Evolutionary conservation across 2,888 invertebrate genomes (phyloP).

Genomic region (Ephialtes manifestator): DNA sequence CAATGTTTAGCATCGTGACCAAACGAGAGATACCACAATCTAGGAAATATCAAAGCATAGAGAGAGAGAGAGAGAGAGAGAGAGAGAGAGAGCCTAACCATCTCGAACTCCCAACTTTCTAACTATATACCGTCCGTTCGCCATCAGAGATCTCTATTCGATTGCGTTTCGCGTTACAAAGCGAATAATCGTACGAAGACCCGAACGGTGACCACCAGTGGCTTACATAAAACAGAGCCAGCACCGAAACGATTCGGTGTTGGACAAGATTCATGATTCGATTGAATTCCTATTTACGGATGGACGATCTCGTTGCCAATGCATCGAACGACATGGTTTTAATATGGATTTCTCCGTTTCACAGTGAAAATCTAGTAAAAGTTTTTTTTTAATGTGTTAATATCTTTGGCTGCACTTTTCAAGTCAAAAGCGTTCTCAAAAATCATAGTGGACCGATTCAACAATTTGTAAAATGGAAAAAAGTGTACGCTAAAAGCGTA

Average conservation of each 20-base stretch:
- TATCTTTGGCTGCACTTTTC: too few relatives aligned
- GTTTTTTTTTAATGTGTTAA: background rate
- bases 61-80: too few relatives aligned
- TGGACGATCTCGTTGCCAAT: slow-evolving; percentile 59
- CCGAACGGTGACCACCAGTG: slow-evolving; percentile 35
- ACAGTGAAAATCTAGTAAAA: background rate
- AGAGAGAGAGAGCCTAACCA: background rate
- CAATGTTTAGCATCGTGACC: background rate
- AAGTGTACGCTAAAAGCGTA: too few relatives aligned
- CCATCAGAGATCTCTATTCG: slow-evolving; percentile 27
- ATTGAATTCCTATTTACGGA: slow-evolving; percentile 77
- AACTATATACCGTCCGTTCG: slow-evolving; percentile 26
- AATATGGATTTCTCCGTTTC: background rate
- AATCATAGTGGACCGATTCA: too few relatives aligned
- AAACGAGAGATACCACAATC: slow-evolving; percentile 10
- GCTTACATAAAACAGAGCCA: slow-evolving; percentile 71
- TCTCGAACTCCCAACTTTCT: slow-evolving; percentile 48
- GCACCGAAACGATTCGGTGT: slow-evolving; percentile 46
- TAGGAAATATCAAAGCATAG: slow-evolving; percentile 25
- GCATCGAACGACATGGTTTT: background rate
- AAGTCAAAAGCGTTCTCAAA: too few relatives aligned
- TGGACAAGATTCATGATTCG: slow-evolving; percentile 64
- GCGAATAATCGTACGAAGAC: slow-evolving; percentile 52
- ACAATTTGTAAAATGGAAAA: too few relatives aligned
- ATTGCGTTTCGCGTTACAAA: slow-evolving; percentile 53